A percentile compares a stretch with the other conserved stretches of the same genome.
Conservation (phyloP, 2,113 vertebrate genomes). For the Pituophis catenifer region DNA sequence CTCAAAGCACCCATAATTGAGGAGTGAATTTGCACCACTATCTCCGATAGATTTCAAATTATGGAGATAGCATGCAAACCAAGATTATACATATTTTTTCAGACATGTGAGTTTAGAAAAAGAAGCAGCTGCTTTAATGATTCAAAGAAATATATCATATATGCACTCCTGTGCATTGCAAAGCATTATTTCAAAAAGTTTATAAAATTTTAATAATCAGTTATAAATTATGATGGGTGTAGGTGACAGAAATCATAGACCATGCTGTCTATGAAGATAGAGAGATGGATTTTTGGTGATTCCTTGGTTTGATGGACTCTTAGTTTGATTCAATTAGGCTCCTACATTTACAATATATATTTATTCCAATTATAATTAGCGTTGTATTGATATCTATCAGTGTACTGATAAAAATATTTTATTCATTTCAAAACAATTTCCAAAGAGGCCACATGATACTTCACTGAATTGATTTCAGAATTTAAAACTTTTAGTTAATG, state of each 20-base stretch:
- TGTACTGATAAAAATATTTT: background rate
- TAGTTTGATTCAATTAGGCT: background rate
- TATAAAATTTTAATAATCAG: background rate
- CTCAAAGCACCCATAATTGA: background rate
- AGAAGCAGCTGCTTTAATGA: background rate
- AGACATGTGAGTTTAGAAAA: background rate
- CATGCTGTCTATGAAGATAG: background rate
- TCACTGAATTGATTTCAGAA: background rate
- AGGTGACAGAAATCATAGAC: background rate
- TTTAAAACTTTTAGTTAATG: background rate
- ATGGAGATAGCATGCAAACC: background rate
- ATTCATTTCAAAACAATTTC: background rate
- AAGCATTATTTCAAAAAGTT: background rate
- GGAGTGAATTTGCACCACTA: background rate
- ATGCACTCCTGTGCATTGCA: background rate
- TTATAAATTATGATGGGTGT: background rate
- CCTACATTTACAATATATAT: background rate
- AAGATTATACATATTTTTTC: background rate
- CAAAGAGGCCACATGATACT: constrained; percentile 10
- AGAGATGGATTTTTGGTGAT: background rate
- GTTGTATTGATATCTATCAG: background rate
- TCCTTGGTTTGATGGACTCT: background rate
- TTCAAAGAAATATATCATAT: background rate
- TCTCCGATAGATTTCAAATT: background rate
- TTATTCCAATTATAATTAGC: background rate